Base-by-base conservation (phyloP, 2,888 invertebrate genomes). In the Brenthis daphne region DNA sequence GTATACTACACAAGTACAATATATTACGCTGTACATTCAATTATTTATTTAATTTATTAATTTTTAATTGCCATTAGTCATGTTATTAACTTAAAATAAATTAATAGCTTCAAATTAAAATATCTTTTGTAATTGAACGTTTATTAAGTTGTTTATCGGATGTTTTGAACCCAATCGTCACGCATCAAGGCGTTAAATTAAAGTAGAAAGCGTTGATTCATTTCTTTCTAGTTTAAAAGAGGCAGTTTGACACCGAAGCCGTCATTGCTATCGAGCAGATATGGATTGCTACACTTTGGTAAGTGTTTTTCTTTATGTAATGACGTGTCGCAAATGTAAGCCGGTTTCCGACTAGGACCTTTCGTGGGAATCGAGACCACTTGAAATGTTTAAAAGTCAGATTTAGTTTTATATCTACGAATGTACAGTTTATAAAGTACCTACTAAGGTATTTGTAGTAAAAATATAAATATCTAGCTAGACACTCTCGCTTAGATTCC, bases 221-320 rank as follows among this genome's bases (percentile, higher is more conserved):
- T 89, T 90, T 90, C 86, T 88, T 88, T 85, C 85, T 85, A 83
- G 82, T 86, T 89, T 91, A 90, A 86, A 91, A 91, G 84, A 85
- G 82, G 81, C 79, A 76, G 84, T 79, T 79, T 81, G 81, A 77
- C 78, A 78, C 64, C 72, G 73, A 50, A 64, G 64, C 74, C 73
- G 81, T 76, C 89, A 90, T 88, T 89, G 76, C 79, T 75, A 75
- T 74, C 78, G 80, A 77, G 74, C 75, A 67, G 77, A 79, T 74
- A 89, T 89, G 89, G 82, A 85, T 73, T 81, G 77, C 68, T 81
- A 77, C 79, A 75, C 79, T 79, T 80, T 89, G 87, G 89, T 89
- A 73, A 89, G 89, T 85, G 73, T 57, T 57, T 57, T 64, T 75
- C 73, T 75, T 73, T 65, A 70, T 74, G 73, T 73, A 73, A 75